These are phyloP conservation scores for Heterocephalus glaber DNA, from an alignment of 2,113 vertebrate genomes.

Conservation along the genomic window DNA sequence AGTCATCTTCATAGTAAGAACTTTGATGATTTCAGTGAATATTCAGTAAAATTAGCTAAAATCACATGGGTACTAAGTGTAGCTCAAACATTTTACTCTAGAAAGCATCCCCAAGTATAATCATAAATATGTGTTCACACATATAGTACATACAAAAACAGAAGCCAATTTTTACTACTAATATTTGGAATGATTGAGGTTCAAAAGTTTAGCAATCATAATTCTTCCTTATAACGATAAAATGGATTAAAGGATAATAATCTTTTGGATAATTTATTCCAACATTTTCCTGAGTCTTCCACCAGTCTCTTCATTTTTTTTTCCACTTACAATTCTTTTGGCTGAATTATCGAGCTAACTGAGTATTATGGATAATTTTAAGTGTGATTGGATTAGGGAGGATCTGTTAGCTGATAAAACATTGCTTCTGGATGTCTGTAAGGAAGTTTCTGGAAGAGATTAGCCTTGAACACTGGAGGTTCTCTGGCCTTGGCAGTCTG, in stretches of 20 bases:
- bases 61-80: not conserved
- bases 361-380: not conserved
- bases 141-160: not conserved
- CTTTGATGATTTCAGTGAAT: not conserved
- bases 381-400: not conserved
- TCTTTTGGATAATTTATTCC: not conserved
- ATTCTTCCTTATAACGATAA: not conserved
- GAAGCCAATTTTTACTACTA: not conserved
- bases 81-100: not conserved
- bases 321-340: not conserved
- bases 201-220: not conserved
- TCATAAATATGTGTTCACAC: not conserved
- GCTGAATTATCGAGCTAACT: not conserved
- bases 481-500: not conserved
- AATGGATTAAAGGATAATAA: not conserved
- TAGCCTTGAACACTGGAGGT: not conserved
- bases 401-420: not conserved
- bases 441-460: not conserved
- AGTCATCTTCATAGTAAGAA: constrained; percentile 35
- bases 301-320: not conserved
- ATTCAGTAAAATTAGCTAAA: constrained; percentile 24
- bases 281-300: not conserved
- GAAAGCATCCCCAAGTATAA: not conserved
- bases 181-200: not conserved
- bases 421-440: not conserved